Conservation (phyloP, 2,888 invertebrate species). For the Zygogramma bicolorata region DNA sequence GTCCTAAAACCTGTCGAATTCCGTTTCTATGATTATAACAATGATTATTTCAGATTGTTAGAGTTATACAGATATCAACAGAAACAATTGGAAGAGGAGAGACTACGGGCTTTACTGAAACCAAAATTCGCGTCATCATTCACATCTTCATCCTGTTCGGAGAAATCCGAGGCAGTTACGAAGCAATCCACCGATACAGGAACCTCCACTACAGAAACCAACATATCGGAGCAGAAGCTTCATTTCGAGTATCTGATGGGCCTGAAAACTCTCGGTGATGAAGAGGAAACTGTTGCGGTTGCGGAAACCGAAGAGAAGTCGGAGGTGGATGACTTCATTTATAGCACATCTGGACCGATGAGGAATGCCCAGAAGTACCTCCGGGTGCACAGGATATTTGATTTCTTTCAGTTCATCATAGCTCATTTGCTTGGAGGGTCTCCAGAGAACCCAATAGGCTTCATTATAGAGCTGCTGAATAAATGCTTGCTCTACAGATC, state of each 20-base stretch:
- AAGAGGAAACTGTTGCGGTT: slow-evolving; percentile 32
- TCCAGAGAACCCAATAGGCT: slow-evolving; percentile 65
- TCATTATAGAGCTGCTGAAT: slow-evolving; percentile 65
- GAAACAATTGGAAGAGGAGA: neutral
- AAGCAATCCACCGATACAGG: neutral
- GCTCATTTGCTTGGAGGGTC: slow-evolving; percentile 64
- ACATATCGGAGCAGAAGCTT: slow-evolving; percentile 32
- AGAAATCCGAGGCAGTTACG: neutral
- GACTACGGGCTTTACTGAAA: neutral
- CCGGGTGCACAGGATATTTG: slow-evolving; percentile 63
- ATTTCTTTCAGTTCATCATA: slow-evolving; percentile 67
- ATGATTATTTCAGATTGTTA: slow-evolving; percentile 3
- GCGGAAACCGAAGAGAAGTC: slow-evolving; percentile 24
- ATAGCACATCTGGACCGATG: slow-evolving; percentile 53
- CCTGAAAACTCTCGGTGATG: slow-evolving; percentile 22
- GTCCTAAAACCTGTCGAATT: too few relatives aligned
- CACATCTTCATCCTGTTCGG: neutral
- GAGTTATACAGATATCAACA: slow-evolving; percentile 9
- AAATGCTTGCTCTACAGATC: slow-evolving; percentile 66
- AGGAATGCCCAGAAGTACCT: slow-evolving; percentile 64
- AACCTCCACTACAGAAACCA: slow-evolving; percentile 40
- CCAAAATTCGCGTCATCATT: neutral
- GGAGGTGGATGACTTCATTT: slow-evolving; percentile 46
- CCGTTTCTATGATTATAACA: too few relatives aligned
- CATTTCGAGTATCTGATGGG: slow-evolving; percentile 55